Conservation (phyloP, 1,140 invertebrate genomes). For the Pseudomyrmex concolor region DNA sequence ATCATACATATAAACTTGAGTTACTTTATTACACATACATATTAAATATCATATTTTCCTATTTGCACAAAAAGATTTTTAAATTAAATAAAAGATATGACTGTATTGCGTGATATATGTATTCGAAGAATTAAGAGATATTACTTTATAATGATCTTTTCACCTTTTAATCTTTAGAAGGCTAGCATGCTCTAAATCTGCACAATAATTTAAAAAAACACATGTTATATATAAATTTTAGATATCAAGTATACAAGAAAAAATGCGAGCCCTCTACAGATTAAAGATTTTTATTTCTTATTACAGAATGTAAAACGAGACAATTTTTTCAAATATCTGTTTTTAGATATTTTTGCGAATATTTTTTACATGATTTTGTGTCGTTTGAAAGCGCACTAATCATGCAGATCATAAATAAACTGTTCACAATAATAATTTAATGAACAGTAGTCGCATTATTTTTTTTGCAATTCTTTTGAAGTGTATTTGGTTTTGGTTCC, state of each 20-base stretch:
- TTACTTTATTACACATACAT: background rate
- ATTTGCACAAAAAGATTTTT: background rate
- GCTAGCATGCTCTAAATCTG: too few species aligned
- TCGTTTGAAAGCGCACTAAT: background rate
- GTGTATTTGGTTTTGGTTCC: background rate
- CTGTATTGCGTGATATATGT: too few species aligned
- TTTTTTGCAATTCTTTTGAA: conserved; percentile 23
- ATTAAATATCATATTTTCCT: conserved; percentile 4
- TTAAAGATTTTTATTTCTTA: too few species aligned
- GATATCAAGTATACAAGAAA: too few species aligned
- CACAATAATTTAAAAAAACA: too few species aligned
- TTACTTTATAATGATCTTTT: background rate
- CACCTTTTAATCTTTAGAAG: background rate
- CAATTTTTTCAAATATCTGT: background rate
- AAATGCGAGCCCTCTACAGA: too few species aligned
- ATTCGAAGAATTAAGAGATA: background rate
- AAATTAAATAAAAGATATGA: background rate
- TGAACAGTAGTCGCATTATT: background rate
- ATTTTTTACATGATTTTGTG: background rate
- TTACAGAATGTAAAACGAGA: too few species aligned
- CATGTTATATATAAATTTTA: too few species aligned
- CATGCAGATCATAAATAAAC: background rate
- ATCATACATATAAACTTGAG: background rate
- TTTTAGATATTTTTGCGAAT: background rate
- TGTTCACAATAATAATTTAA: background rate